Percentiles rank a stretch among this genome's conserved stretches.
phyloP scores from a whole-genome alignment of 2,888 invertebrate species.

The Actias luna region DNA sequence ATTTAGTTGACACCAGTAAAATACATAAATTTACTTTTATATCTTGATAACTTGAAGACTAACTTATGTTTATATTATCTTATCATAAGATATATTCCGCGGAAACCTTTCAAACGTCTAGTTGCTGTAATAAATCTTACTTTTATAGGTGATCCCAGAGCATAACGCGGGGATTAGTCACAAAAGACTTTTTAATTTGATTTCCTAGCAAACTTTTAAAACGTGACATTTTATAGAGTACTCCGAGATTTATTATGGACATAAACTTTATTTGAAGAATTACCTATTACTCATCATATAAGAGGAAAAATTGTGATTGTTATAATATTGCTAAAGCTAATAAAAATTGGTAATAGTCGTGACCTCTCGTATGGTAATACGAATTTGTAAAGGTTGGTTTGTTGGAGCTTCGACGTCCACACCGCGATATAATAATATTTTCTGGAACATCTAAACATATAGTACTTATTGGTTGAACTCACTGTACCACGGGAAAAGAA shows the following conservation, averaged over 20 bases:
- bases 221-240: slow-evolving; percentile 34
- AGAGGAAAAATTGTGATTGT: background rate
- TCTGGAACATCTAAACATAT: too few relatives aligned
- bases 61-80: background rate
- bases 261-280: slow-evolving; percentile 33
- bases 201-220: slow-evolving; percentile 39
- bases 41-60: background rate
- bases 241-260: slow-evolving; percentile 34
- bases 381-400: background rate
- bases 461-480: too few relatives aligned
- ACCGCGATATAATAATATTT: too few relatives aligned
- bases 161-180: slow-evolving; percentile 25
- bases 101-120: slow-evolving; percentile 33
- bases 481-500: too few relatives aligned
- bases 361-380: background rate
- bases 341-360: background rate
- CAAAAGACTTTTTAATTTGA: slow-evolving; percentile 37
- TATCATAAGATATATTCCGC: slow-evolving; percentile 39
- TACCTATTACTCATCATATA: slow-evolving; percentile 7
- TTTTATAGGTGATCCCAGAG: slow-evolving; percentile 33
- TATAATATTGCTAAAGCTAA: background rate
- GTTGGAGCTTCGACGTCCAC: too few relatives aligned
- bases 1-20: background rate
- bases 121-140: slow-evolving; percentile 47
- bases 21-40: background rate